Conservation (phyloP, 2,797 vertebrate genomes). For the Enteromius fasciolatus region DNA sequence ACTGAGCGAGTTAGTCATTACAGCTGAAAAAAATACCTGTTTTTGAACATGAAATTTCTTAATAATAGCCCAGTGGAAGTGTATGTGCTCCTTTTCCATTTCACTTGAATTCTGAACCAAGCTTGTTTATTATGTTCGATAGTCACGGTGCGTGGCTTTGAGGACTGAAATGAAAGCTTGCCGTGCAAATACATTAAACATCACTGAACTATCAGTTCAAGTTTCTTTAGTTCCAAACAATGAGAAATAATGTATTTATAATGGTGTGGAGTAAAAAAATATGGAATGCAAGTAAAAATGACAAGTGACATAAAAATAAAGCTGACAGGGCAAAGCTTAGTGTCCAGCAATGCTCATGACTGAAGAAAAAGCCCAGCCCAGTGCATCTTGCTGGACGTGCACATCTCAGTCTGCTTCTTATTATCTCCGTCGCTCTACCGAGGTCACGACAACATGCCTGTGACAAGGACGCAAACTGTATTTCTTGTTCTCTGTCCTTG, state of each 20-base stretch:
- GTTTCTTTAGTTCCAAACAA: background rate
- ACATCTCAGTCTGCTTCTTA: background rate
- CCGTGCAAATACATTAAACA: background rate
- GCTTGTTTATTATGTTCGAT: background rate
- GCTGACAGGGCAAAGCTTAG: background rate
- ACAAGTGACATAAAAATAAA: background rate
- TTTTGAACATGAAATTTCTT: background rate
- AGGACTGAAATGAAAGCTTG: background rate
- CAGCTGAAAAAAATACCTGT: background rate
- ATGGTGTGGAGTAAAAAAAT: background rate
- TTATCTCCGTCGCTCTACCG: constrained; percentile 15
- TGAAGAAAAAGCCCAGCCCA: background rate
- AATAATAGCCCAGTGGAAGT: background rate
- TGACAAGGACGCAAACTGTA: constrained; percentile 1
- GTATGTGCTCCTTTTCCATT: background rate
- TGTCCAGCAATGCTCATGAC: background rate
- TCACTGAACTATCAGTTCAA: background rate
- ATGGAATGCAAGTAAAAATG: background rate
- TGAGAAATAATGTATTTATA: background rate
- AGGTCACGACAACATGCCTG: constrained; percentile 1
- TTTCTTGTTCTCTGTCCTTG: constrained; percentile 21
- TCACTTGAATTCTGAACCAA: background rate
- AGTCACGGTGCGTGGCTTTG: too few relatives aligned
- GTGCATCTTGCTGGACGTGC: background rate
- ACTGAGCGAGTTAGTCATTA: background rate